Base-by-base conservation (phyloP, 2,888 invertebrate genomes). In the Leptinotarsa juncta region DNA sequence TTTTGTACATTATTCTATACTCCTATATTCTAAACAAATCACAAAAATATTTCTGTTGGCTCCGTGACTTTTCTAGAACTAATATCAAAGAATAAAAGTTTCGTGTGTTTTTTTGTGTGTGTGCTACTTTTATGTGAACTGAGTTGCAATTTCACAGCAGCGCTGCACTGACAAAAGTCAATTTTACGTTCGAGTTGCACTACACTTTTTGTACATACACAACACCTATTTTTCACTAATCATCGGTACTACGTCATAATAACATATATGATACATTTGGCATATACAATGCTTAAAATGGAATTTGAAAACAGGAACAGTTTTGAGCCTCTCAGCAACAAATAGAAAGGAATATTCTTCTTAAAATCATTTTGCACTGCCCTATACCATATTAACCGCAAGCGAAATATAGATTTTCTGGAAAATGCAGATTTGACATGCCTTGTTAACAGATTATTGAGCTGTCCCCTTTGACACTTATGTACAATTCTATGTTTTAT, bases 1-100 rank as follows among this genome's bases (percentile, higher is more conserved):
- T 89, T 89, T 89, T 89, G 89, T 89, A 89, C 89, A 89, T 88
- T 88, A 87, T 88, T 86, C 85, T 84, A 85, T 86, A 85, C 10
- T 86, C 85, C 87, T 88, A 88, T 81, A 83, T 23, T 85, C 87
- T 88, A 88, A 89, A 89, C 87, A 88, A 89, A 89, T 89, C 88
- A 89, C 88, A 89, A 89, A 89, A 88, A 88, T 89, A 88, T 87
- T 85, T 86, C 84, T 84, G 84, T 87, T 86, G 86, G 85, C 85
- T 85, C 82, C 85, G 86, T 86, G 85, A 85, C 84, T 83, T 79
- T 76, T 78, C 81, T 80, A 80, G 81, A 78, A 81, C 81, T 83
- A 83, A 78, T 81, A 74, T 82, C 81, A 83, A 84, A 83, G 81
- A 81, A 82, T 82, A 80, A 81, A 80, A 75, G 82, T 83, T 79